phyloP scores from a whole-genome alignment of 2,113 vertebrate species.

The Sebastes schlegelii region DNA sequence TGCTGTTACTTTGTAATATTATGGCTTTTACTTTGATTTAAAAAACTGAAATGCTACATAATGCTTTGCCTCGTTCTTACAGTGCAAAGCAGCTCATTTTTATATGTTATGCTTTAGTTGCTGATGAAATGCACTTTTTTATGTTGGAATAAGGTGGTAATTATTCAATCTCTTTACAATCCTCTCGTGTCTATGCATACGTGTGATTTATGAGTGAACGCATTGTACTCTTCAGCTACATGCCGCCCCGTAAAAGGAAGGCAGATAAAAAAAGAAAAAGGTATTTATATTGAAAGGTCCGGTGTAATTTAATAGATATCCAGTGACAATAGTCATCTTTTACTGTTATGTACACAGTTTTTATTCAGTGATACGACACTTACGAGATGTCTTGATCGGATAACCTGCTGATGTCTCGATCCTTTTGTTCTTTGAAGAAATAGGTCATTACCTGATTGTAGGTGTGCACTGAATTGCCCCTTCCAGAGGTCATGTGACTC shows the following conservation, averaged over 20 bases:
- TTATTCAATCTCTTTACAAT: not conserved
- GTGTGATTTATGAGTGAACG: not conserved
- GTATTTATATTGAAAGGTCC: not conserved
- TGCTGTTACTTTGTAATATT: not conserved
- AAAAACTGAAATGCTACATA: not conserved
- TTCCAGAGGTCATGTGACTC: slow-evolving; percentile 72
- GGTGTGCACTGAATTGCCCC: slow-evolving; percentile 68
- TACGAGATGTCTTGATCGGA: slow-evolving; percentile 65
- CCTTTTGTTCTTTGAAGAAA: slow-evolving; percentile 78
- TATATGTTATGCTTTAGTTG: not conserved
- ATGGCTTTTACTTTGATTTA: not conserved
- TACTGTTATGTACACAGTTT: slow-evolving; percentile 43
- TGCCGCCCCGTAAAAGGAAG: not conserved
- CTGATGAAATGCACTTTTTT: not conserved
- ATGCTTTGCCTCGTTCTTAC: not conserved
- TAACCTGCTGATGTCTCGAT: slow-evolving; percentile 70
- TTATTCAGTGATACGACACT: slow-evolving; percentile 60
- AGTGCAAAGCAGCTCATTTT: not conserved
- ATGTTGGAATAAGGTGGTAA: not conserved
- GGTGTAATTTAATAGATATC: not conserved
- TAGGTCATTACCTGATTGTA: slow-evolving; percentile 74
- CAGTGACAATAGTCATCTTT: slow-evolving; percentile 9
- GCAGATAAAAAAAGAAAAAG: not conserved
- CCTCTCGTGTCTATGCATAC: not conserved
- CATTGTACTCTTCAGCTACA: not conserved